phyloP scores from a whole-genome alignment of 2,888 invertebrate species.

The Clunio marinus region DNA sequence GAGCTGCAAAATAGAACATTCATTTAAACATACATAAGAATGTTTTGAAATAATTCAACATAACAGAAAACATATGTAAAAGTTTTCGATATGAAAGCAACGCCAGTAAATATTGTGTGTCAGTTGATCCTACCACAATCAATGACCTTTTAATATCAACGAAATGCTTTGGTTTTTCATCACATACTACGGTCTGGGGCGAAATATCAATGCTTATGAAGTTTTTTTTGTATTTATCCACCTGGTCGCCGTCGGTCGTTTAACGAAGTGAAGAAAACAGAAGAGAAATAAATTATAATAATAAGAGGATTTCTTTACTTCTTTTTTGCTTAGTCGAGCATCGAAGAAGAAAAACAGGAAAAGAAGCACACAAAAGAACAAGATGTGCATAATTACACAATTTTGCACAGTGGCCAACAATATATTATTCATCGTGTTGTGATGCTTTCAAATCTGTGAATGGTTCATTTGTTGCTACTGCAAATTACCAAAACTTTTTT shows the following conservation, averaged over 20 bases:
- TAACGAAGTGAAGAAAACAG: no score
- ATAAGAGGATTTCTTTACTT: no score
- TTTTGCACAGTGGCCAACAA: conserved; percentile 38
- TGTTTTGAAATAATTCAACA: background rate
- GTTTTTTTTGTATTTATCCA: no score
- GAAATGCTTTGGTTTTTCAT: background rate
- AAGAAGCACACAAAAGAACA: background rate
- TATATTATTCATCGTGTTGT: conserved; percentile 24
- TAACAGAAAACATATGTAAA: background rate
- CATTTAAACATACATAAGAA: background rate
- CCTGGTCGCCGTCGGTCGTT: no score
- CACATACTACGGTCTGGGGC: background rate
- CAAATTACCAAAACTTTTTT: background rate
- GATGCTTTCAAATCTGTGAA: background rate
- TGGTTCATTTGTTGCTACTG: background rate
- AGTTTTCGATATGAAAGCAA: background rate
- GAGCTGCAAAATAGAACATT: background rate
- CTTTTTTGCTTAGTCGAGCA: background rate
- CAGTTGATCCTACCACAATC: background rate
- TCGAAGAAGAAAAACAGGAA: background rate
- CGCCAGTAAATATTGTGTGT: background rate
- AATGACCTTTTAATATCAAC: conserved; percentile 1
- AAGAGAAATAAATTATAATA: no score
- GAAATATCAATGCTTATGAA: no score
- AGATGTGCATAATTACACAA: conserved; percentile 35